Evolutionary conservation across 2,113 vertebrate species (phyloP).

Genomic region (Talpa occidentalis): DNA sequence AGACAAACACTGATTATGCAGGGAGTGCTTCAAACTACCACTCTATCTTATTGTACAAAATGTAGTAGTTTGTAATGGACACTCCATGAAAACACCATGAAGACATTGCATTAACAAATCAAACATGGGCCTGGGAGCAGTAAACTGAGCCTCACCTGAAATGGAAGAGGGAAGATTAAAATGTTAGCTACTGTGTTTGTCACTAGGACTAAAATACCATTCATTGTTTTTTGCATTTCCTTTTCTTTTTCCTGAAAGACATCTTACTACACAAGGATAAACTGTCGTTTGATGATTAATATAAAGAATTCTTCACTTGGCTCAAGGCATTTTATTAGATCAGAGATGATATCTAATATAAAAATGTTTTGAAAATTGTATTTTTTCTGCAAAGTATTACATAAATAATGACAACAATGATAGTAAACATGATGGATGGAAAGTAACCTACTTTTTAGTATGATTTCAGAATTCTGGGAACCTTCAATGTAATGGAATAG

Average conservation of each 20-base stretch:
- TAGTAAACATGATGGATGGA: background rate
- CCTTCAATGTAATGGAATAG: background rate
- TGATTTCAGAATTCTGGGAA: background rate
- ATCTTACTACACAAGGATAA: background rate
- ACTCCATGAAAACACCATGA: background rate
- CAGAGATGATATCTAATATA: background rate
- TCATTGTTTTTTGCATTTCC: background rate
- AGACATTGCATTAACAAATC: background rate
- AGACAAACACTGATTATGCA: background rate
- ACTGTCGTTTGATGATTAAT: background rate
- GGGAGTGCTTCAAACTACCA: background rate
- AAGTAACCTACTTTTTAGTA: background rate
- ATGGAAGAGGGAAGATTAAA: background rate
- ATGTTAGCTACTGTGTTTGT: background rate
- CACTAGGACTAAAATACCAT: background rate
- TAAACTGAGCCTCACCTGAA: background rate
- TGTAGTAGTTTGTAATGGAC: background rate
- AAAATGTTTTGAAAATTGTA: background rate
- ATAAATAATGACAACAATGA: background rate
- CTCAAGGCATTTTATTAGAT: slow-evolving; percentile 6
- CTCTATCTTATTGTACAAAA: background rate
- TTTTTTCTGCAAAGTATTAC: background rate
- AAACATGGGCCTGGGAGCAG: background rate
- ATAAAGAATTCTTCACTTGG: background rate
- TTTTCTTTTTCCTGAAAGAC: background rate